phyloP scores from a whole-genome alignment of 2,888 invertebrate genomes.

The Epinotia ramella region DNA sequence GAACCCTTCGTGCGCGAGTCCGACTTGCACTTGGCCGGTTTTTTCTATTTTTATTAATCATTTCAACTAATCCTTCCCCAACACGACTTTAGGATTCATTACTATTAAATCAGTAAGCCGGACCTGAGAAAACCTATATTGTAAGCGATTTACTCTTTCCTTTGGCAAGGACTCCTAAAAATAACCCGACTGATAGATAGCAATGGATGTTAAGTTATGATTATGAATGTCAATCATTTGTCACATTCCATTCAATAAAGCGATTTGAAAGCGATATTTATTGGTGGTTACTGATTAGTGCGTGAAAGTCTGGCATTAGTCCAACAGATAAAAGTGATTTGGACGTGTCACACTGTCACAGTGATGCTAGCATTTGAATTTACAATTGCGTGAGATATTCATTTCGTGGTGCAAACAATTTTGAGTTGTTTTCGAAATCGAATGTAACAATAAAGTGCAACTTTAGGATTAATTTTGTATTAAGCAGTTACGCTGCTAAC shows the following conservation, averaged over 20 bases:
- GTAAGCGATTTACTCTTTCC: background rate
- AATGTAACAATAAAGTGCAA: background rate
- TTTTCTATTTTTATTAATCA: too few species aligned
- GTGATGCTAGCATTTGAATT: background rate
- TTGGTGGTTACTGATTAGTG: background rate
- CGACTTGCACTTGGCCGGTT: too few species aligned
- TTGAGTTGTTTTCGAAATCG: background rate
- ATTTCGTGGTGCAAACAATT: too few species aligned
- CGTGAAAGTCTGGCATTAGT: conserved; percentile 26
- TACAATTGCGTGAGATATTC: background rate
- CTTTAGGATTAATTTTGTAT: too few species aligned
- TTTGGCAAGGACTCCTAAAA: background rate
- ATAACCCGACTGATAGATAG: background rate
- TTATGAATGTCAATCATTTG: conserved; percentile 28
- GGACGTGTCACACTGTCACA: conserved; percentile 30
- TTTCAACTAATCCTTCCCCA: too few species aligned
- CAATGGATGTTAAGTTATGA: background rate
- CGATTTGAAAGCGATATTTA: too few species aligned
- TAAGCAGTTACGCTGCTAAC: too few species aligned
- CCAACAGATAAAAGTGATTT: conserved; percentile 51
- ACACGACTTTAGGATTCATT: too few species aligned
- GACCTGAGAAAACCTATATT: background rate
- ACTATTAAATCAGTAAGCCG: too few species aligned
- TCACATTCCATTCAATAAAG: conserved; percentile 16
- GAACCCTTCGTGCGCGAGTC: too few species aligned